phyloP scores from a whole-genome alignment of 2,113 vertebrate species.

The Pedionomus torquatus region DNA sequence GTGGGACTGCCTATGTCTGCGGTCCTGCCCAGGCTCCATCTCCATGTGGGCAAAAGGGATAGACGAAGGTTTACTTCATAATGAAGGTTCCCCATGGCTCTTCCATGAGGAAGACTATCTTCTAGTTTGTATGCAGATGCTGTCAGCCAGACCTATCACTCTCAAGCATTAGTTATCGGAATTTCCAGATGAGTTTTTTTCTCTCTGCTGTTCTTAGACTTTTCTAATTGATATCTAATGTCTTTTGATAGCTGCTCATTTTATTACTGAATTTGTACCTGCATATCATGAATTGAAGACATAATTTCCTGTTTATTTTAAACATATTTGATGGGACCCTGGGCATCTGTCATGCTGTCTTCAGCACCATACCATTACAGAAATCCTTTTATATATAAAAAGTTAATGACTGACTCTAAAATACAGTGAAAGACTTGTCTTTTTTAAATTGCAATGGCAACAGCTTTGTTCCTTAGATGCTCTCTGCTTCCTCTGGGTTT shows the following conservation, averaged over 20 bases:
- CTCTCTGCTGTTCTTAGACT: background rate
- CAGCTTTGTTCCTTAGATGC: background rate
- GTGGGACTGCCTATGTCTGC: background rate
- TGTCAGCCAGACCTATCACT: background rate
- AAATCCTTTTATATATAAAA: background rate
- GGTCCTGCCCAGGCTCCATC: fast-evolving
- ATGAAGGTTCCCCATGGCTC: fast-evolving
- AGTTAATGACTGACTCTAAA: background rate
- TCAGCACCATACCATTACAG: background rate
- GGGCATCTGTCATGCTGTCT: background rate
- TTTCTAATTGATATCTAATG: background rate
- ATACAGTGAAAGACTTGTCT: background rate
- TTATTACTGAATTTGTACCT: constrained; percentile 9
- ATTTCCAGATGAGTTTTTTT: background rate
- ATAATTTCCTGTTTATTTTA: constrained; percentile 25
- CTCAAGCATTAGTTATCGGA: background rate
- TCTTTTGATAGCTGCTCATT: background rate
- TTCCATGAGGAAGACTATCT: background rate
- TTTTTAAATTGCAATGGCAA: background rate
- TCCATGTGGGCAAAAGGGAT: fast-evolving
- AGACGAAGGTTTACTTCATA: fast-evolving
- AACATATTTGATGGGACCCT: background rate
- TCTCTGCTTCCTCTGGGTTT: background rate
- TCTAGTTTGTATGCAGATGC: background rate
- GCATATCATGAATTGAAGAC: background rate